Conservation (phyloP, 2,888 invertebrate genomes). For the Dexiosoma caninum region DNA sequence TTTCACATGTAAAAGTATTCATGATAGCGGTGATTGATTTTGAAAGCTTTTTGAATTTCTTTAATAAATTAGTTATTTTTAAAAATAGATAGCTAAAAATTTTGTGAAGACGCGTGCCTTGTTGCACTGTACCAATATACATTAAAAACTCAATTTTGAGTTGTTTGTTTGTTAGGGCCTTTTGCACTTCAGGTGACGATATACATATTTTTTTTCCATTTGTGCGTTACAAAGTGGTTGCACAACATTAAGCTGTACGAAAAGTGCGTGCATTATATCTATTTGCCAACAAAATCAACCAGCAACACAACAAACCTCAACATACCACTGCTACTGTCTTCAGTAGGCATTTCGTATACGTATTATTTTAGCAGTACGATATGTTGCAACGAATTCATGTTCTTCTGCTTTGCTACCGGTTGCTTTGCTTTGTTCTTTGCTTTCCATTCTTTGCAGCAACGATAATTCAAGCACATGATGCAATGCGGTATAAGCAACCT, state of each 20-base stretch:
- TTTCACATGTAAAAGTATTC: no score
- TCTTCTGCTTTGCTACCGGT: conserved; percentile 14
- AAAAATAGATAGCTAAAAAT: no score
- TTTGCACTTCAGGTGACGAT: no score
- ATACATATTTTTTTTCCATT: conserved; percentile 5
- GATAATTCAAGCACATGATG: not conserved
- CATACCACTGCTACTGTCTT: conserved; percentile 47
- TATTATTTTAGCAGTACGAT: no score
- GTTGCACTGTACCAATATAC: no score
- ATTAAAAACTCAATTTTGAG: no score
- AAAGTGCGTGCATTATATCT: conserved; percentile 60
- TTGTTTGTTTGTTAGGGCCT: no score
- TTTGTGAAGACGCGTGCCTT: no score
- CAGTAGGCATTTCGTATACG: conserved; percentile 2
- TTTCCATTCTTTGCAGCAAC: not conserved
- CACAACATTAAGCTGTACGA: conserved; percentile 25
- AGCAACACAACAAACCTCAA: conserved; percentile 23
- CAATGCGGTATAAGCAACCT: not conserved
- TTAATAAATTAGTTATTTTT: no score
- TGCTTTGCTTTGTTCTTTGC: not conserved
- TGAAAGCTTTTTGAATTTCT: no score
- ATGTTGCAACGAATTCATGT: conserved; percentile 31
- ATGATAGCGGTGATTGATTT: no score
- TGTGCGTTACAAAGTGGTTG: conserved; percentile 38
- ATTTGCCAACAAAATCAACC: conserved; percentile 48